Base-by-base conservation (phyloP, 2,797 vertebrate species). In the Acrocephalus scirpaceus region DNA sequence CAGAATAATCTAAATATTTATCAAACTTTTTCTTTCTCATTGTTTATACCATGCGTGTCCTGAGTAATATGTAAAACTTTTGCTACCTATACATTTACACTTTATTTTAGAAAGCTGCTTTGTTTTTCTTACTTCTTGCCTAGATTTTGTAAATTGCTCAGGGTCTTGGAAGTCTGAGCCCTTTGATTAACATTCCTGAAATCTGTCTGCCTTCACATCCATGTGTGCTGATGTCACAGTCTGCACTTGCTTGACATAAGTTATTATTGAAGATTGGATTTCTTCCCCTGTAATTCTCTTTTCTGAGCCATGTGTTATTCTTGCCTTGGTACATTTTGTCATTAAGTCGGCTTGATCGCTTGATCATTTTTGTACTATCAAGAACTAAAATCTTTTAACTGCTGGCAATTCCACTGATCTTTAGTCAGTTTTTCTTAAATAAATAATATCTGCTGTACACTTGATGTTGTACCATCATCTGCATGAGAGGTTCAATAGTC, bases 401-500 rank as follows among this genome's bases (percentile, higher is more conserved):
- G 61, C 61, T 87, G 58, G 77, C 58, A 32, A 15, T 83, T 90
- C 89, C 70, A n/a, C 47, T 93, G 44, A 74, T 93, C 76, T 71
- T 94, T 45, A 76, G 5, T 91, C 34, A 60, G 1, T 88, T 95
- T 91, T 97, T 73, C 54, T 94, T 81, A 57, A 75, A 83, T 56
- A 61, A 75, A 58, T 54, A 65, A 56, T 54, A 51, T 45, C 54
- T 71, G 12, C 26, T 25, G 10, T 38, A 47, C 29, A 11, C 44
- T 65, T 77, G 56, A 47, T 50, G 29, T 51, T 32, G 45, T 40
- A 20, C 32, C 32, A 29, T 51, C 38, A 27, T 57, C 32, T 66
- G 23, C 27, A 20, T 38, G 44, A 93, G 50, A 38, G 38, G 16
- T 34, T 88, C 64, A 54, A 34, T 30, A 48, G 20, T 48, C 7